Conservation (phyloP, 2,797 vertebrate genomes). For the Emys orbicularis region DNA sequence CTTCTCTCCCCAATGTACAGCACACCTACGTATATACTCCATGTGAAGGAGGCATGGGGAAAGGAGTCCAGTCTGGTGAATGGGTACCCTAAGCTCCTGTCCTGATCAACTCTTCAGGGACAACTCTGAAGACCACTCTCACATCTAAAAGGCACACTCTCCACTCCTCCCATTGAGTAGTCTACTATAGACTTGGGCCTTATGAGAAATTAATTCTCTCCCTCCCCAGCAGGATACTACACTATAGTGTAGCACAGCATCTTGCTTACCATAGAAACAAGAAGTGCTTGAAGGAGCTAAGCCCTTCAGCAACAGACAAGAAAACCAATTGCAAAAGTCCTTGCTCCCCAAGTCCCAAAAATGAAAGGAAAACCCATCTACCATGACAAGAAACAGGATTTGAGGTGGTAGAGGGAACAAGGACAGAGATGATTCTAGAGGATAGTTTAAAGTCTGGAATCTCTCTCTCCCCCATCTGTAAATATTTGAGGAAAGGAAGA, state of each 20-base stretch:
- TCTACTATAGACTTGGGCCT: background rate
- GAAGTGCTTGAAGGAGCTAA: background rate
- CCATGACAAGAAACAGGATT: background rate
- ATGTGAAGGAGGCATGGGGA: background rate
- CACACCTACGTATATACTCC: background rate
- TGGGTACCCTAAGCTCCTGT: background rate
- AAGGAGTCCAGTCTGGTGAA: background rate
- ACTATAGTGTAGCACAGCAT: background rate
- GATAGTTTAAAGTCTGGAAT: background rate
- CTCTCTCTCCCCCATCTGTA: background rate
- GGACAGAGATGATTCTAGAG: background rate
- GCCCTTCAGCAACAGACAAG: background rate
- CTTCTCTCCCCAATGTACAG: background rate
- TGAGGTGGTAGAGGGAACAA: background rate
- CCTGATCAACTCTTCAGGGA: background rate
- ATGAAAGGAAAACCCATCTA: background rate
- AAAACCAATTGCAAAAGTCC: background rate
- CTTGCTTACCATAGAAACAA: background rate
- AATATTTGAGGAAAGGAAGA: background rate
- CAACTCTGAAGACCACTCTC: background rate
- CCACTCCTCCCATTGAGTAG: background rate
- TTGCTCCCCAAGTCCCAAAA: background rate
- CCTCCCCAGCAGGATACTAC: background rate
- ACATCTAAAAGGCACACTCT: background rate
- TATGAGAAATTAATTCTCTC: background rate